Evolutionary conservation across 2,888 invertebrate genomes (phyloP).

Genomic region (Diplolepis rosae): DNA sequence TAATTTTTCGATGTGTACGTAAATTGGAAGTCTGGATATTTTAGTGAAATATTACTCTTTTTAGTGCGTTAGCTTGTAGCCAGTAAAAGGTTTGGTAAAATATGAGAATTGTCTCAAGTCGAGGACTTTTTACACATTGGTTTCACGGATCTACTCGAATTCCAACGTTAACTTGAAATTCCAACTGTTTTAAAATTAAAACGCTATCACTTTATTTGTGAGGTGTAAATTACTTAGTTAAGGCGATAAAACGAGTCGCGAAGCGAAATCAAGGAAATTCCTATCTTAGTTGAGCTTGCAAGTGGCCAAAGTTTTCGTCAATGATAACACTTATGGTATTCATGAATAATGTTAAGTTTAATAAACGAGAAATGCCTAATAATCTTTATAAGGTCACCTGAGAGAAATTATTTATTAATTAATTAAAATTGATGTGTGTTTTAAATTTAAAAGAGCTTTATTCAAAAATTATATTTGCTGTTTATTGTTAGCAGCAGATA

Average conservation of each 20-base stretch:
- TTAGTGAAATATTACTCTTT: background rate
- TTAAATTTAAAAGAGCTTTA: no score
- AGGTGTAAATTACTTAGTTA: background rate
- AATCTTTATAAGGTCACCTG: no score
- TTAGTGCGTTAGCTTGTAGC: background rate
- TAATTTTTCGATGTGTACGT: background rate
- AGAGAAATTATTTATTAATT: no score
- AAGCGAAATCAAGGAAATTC: background rate
- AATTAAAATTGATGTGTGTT: no score
- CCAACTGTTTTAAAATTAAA: background rate
- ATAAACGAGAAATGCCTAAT: no score
- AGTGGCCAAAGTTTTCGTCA: no score
- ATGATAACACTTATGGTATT: no score
- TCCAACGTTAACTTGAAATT: background rate
- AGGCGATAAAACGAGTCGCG: background rate
- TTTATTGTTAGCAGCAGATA: no score
- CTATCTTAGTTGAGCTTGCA: no score
- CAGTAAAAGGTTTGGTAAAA: background rate
- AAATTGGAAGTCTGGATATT: background rate
- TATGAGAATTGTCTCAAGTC: background rate
- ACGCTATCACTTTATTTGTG: background rate
- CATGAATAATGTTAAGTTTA: no score
- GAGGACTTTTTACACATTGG: background rate
- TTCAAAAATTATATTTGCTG: no score
- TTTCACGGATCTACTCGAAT: background rate